A percentile compares a stretch with the other conserved stretches of the same genome.
phyloP scores from a whole-genome alignment of 2,888 invertebrate genomes.

The Dysmachus trigonus region DNA sequence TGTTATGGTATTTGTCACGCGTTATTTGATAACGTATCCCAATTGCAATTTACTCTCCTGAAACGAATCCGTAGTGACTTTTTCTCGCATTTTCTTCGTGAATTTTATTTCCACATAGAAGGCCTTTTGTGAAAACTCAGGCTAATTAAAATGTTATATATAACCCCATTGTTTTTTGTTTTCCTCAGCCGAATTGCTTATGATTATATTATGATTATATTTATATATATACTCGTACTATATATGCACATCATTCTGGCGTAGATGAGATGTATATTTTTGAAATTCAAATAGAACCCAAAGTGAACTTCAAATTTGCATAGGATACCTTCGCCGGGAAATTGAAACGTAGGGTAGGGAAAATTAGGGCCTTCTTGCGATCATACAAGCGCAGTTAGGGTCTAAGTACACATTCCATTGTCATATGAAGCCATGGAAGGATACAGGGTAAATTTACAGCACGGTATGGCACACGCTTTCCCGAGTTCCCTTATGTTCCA shows the following conservation, averaged over 20 bases:
- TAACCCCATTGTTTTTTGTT: background rate
- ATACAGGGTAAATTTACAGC: background rate
- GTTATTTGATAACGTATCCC: background rate
- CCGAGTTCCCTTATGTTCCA: background rate
- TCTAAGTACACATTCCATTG: background rate
- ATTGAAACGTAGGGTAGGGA: background rate
- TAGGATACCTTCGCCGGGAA: background rate
- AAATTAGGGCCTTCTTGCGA: background rate
- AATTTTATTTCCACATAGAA: background rate
- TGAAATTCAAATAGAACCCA: background rate
- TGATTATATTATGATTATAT: background rate
- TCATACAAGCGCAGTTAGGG: background rate
- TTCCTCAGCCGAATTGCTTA: background rate
- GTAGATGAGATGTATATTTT: background rate
- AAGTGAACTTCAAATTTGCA: background rate
- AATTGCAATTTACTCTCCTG: background rate
- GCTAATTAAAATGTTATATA: background rate
- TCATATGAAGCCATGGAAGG: background rate
- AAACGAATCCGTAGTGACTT: background rate
- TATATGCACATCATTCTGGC: background rate
- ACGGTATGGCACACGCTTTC: background rate
- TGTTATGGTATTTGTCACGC: background rate
- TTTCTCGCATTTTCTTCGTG: background rate
- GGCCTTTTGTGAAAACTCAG: background rate
- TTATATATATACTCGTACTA: too few species aligned